Evolutionary conservation across 92 coral and sea anemone genomes (phyloP), one percentile per base, ranked within the genome.

Genomic region (Porites rus): DNA sequence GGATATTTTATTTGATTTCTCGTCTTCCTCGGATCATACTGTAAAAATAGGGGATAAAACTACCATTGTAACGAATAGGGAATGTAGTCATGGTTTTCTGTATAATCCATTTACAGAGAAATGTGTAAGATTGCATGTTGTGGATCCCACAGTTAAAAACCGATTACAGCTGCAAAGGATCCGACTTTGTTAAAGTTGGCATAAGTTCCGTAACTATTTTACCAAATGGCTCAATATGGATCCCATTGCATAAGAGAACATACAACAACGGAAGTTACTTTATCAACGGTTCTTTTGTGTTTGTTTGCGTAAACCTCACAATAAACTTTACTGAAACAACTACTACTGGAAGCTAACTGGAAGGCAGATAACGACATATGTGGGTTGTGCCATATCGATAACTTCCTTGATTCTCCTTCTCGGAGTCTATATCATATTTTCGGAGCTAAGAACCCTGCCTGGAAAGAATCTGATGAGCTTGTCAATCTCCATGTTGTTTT

Each of bases 401-500:
- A 61, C 71, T 1, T 75, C 87, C 0, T 58, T 93, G 20, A 24
- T 91, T 19, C 69, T 91, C 2, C 91, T 93, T 8, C 87, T 91
- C 7, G 75, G 71, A 2, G 75, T 90, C n/a, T 93, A 93, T 72
- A 74, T 81, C 20, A 17, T 69, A 6, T 19, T 63, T 22, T 19
- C 72, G 19, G 91, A 89, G 52, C 90, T 93, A 8, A 78, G 94
- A 50, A 93, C 92, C 2, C 75, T 90, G 8, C 96, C 96, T 16
- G 96, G 96, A 22, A 93, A 85, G 65, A 80, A 82, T 14, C 88
- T 93, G 54, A 88, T 93, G 77, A 83, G 88, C 19, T 81, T 93
- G 54, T 72, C 96, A 20, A 66, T 79, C 68, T 73, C 94, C 9
- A 64, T 91, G 68, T 60, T 93, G 38, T 56, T 82, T 1, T 91